phyloP scores from a whole-genome alignment of 2,113 vertebrate species.

The Rhagologus leucostigma region DNA sequence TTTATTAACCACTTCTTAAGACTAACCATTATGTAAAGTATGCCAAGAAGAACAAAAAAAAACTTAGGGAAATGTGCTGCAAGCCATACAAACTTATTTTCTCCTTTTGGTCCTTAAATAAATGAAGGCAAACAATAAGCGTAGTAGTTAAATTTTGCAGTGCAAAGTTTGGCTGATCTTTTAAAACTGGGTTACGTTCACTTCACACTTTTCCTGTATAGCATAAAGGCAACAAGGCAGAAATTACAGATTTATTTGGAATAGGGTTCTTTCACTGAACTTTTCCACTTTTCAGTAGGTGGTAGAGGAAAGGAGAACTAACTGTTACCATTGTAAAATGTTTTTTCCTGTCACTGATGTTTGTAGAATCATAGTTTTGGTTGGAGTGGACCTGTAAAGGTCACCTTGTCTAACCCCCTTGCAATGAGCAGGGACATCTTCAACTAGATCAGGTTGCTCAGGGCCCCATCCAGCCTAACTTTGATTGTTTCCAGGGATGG shows the following conservation, averaged over 20 bases:
- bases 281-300: neutral
- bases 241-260: neutral
- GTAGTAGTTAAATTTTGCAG: neutral
- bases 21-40: neutral
- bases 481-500: neutral
- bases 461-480: fast-evolving
- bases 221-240: neutral
- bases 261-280: neutral
- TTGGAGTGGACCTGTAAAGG: neutral
- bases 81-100: neutral
- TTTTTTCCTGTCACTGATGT: neutral
- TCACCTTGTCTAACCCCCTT: neutral
- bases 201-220: neutral
- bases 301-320: neutral
- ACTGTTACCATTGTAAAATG: neutral
- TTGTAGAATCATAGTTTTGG: neutral
- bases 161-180: neutral
- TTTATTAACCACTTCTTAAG: neutral
- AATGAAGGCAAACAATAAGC: neutral
- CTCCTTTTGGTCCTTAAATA: neutral
- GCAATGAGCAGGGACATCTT: neutral
- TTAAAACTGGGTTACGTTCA: neutral
- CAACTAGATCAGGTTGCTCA: neutral
- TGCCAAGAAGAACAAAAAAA: neutral
- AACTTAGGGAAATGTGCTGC: neutral